phyloP scores from a whole-genome alignment of 2,888 invertebrate species.

The Lordiphosa andalusiaca region DNA sequence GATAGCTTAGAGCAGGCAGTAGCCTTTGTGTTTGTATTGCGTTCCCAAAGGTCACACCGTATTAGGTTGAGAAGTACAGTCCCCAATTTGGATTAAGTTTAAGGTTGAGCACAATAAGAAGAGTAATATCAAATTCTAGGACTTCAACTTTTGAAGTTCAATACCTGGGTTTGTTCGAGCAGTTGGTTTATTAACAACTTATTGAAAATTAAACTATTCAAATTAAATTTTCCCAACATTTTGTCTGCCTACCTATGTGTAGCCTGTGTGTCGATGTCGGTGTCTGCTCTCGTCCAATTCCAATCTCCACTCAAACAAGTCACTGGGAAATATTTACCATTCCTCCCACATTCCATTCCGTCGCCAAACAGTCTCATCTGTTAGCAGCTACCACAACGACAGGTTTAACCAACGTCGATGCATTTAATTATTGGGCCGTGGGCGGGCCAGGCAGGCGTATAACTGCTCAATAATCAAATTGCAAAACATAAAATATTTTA shows the following conservation, averaged over 20 bases:
- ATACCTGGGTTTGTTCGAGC: too few relatives aligned
- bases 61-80: too few relatives aligned
- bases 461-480: constrained; percentile 34
- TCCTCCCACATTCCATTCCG: neutral
- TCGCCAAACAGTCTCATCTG: constrained; percentile 11
- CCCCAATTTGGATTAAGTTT: too few relatives aligned
- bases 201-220: too few relatives aligned
- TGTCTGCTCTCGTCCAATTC: neutral
- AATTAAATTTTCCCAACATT: neutral
- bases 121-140: too few relatives aligned
- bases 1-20: too few relatives aligned
- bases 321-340: constrained; percentile 19
- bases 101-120: too few relatives aligned
- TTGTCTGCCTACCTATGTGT: neutral
- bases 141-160: too few relatives aligned
- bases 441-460: constrained; percentile 10
- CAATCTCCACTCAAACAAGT: constrained; percentile 15
- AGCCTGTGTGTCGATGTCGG: neutral
- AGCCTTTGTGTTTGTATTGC: too few relatives aligned
- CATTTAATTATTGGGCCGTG: constrained; percentile 36
- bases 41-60: too few relatives aligned
- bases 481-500: constrained; percentile 43
- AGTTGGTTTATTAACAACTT: too few relatives aligned
- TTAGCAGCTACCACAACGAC: constrained; percentile 21
- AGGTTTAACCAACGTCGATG: constrained; percentile 34